phyloP scores from a whole-genome alignment of 2,113 vertebrate species.

The Passerina amoena region DNA sequence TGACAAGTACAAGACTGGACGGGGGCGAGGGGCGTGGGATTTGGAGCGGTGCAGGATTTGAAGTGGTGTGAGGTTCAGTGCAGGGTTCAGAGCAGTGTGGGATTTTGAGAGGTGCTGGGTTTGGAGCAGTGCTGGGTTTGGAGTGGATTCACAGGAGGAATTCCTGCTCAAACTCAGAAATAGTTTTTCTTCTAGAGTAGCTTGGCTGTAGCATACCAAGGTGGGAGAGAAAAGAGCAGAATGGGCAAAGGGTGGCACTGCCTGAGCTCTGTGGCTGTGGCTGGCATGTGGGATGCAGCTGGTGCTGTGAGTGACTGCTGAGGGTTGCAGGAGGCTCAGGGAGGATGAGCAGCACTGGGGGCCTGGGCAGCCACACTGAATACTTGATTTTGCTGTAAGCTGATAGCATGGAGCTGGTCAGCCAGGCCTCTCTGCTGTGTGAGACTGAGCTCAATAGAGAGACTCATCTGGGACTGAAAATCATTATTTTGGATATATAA shows the following conservation, averaged over 20 bases:
- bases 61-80: not conserved
- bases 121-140: not conserved
- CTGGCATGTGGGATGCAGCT: not conserved
- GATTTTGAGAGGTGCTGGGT: not conserved
- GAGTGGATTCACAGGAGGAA: not conserved
- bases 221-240: not conserved
- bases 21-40: rapidly evolving
- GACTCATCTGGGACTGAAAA: not conserved
- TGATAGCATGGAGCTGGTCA: rapidly evolving
- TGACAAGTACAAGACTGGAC: rapidly evolving
- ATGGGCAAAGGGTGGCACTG: rapidly evolving
- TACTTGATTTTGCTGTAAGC: not conserved
- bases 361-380: not conserved
- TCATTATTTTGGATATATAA: not conserved
- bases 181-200: not conserved
- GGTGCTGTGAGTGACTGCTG: rapidly evolving
- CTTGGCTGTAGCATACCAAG: rapidly evolving
- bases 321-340: not conserved
- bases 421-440: rapidly evolving
- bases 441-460: not conserved
- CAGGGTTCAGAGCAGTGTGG: rapidly evolving
- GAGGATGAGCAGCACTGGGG: not conserved
- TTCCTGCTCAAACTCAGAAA: not conserved
- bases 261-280: rapidly evolving
- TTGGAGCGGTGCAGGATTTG: not conserved